These are phyloP conservation scores for Punctoribates punctum DNA, from an alignment of 2,888 invertebrate genomes.

Conservation along the genomic window DNA sequence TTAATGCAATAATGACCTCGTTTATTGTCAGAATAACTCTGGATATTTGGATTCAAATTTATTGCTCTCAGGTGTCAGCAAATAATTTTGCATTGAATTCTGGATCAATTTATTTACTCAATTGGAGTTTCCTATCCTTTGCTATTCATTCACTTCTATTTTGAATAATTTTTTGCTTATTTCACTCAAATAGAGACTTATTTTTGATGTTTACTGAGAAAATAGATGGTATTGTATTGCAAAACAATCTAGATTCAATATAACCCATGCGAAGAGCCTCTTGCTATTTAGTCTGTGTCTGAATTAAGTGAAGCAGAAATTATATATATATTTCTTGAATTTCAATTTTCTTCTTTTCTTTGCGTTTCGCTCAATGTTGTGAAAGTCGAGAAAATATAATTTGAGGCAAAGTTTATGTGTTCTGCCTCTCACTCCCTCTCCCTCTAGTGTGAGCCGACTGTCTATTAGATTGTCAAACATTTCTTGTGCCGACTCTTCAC, in stretches of 20 bases:
- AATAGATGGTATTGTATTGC: neutral
- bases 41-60: too few species aligned
- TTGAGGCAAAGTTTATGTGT: neutral
- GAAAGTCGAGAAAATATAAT: constrained; percentile 9
- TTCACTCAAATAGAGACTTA: too few species aligned
- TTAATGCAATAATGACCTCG: too few species aligned
- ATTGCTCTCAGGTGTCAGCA: too few species aligned
- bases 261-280: neutral
- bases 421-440: neutral
- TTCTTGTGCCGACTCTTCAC: constrained; percentile 2
- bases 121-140: too few species aligned
- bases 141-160: too few species aligned
- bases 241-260: neutral
- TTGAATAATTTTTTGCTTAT: too few species aligned
- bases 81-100: too few species aligned
- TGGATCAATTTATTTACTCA: too few species aligned
- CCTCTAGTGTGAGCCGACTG: neutral
- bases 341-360: constrained; percentile 10
- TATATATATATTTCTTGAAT: constrained; percentile 7
- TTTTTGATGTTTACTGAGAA: neutral
- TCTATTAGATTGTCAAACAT: constrained; percentile 14
- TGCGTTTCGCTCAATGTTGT: neutral
- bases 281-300: neutral
- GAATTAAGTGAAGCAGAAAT: constrained; percentile 8
- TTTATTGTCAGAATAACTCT: too few species aligned